Conservation (phyloP, 2,797 vertebrate genomes). For the Eupleurogrammus muticus region DNA sequence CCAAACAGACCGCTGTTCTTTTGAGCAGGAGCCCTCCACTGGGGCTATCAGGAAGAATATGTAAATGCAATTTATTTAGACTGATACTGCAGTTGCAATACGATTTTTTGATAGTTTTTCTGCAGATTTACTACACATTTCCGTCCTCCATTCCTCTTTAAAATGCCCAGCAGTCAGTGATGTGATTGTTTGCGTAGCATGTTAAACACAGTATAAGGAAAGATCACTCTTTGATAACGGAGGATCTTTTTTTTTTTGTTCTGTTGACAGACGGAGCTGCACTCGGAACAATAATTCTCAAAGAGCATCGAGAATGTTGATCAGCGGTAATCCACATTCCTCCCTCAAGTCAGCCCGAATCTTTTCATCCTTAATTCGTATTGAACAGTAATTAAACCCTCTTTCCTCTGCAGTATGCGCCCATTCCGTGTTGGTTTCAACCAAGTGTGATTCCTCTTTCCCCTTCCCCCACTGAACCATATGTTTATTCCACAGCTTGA, state of each 20-base stretch:
- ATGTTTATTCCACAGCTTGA: slow-evolving; percentile 16
- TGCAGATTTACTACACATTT: slow-evolving; percentile 33
- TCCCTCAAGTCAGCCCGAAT: slow-evolving; percentile 58
- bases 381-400: slow-evolving; percentile 70
- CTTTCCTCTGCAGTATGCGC: slow-evolving; percentile 43
- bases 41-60: no score
- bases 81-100: no score
- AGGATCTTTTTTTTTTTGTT: slow-evolving; percentile 37
- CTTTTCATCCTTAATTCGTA: slow-evolving; percentile 69
- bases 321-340: slow-evolving; percentile 64
- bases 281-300: slow-evolving; percentile 57
- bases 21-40: background rate
- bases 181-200: slow-evolving; percentile 23
- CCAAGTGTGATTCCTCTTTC: slow-evolving; percentile 14
- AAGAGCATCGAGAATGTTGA: slow-evolving; percentile 62
- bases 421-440: slow-evolving; percentile 25
- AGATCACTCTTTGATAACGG: slow-evolving; percentile 18
- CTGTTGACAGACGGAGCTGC: slow-evolving; percentile 50
- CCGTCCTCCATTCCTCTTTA: slow-evolving; percentile 2
- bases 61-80: no score
- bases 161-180: slow-evolving; percentile 8
- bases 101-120: slow-evolving; percentile 14
- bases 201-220: slow-evolving; percentile 35
- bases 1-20: slow-evolving; percentile 26
- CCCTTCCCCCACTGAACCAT: background rate